phyloP scores from a whole-genome alignment of 2,797 vertebrate species.

The Syngnathus acus region DNA sequence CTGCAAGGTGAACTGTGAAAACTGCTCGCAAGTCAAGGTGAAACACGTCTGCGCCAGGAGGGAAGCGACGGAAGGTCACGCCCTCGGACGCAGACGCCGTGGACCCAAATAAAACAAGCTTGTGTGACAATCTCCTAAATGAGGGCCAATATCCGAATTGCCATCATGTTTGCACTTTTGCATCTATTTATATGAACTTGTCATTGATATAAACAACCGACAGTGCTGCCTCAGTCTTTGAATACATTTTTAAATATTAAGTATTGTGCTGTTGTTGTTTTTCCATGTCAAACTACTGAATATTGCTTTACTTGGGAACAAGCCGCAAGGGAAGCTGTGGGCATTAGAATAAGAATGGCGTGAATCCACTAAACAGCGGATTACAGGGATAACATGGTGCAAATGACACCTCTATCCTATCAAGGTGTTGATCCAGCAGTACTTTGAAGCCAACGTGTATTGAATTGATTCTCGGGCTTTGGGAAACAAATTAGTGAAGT shows the following conservation, averaged over 20 bases:
- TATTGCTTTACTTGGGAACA: neutral
- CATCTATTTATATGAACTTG: constrained; percentile 54
- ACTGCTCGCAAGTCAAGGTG: constrained; percentile 77
- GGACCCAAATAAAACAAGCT: constrained; percentile 45
- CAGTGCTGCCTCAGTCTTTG: neutral
- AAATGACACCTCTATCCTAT: constrained; percentile 41
- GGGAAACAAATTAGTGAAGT: constrained; percentile 63
- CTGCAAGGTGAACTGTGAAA: constrained; percentile 87
- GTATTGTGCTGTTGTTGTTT: neutral
- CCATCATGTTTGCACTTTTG: constrained; percentile 47
- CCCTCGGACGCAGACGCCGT: constrained; percentile 52
- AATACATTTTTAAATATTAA: neutral
- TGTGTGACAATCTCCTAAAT: neutral
- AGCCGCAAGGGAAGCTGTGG: neutral
- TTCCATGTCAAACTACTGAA: neutral
- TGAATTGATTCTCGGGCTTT: constrained; percentile 65
- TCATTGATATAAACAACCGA: constrained; percentile 14
- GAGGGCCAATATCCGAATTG: neutral
- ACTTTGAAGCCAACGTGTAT: constrained; percentile 65
- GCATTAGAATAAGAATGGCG: constrained; percentile 44
- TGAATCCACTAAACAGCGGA: constrained; percentile 53
- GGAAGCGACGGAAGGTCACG: constrained; percentile 36
- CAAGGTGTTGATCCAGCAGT: constrained; percentile 46
- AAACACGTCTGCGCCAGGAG: constrained; percentile 79
- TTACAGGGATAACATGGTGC: constrained; percentile 58